These are phyloP conservation scores for Scartelaos histophorus DNA, from an alignment of 2,113 vertebrate genomes.

Conservation along the genomic window DNA sequence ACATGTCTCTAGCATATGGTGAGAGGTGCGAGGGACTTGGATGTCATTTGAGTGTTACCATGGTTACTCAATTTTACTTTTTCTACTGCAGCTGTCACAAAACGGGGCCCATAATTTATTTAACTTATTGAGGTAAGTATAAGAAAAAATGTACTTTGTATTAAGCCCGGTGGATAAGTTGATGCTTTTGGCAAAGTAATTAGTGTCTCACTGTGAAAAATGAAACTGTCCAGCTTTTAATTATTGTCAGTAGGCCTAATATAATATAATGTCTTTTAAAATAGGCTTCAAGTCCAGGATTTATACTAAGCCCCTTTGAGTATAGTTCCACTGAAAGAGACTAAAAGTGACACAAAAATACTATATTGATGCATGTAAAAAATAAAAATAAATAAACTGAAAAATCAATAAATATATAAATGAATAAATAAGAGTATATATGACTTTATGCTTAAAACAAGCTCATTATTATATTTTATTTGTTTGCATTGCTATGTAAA, in stretches of 20 bases:
- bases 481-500: too few species aligned
- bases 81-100: background rate
- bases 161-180: background rate
- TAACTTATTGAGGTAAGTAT: background rate
- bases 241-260: background rate
- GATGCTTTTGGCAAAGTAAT: background rate
- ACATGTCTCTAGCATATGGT: background rate
- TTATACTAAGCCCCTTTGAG: background rate
- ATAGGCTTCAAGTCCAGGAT: background rate
- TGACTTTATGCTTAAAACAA: background rate
- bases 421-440: background rate
- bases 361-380: background rate
- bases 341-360: background rate
- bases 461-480: too few species aligned
- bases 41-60: background rate
- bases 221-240: background rate
- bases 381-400: too few species aligned
- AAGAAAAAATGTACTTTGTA: background rate
- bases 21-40: background rate
- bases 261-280: background rate
- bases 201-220: background rate
- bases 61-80: background rate
- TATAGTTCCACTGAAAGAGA: background rate
- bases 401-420: background rate
- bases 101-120: background rate